Conservation (phyloP, 2,888 invertebrate species). For the Morpho achilles region DNA sequence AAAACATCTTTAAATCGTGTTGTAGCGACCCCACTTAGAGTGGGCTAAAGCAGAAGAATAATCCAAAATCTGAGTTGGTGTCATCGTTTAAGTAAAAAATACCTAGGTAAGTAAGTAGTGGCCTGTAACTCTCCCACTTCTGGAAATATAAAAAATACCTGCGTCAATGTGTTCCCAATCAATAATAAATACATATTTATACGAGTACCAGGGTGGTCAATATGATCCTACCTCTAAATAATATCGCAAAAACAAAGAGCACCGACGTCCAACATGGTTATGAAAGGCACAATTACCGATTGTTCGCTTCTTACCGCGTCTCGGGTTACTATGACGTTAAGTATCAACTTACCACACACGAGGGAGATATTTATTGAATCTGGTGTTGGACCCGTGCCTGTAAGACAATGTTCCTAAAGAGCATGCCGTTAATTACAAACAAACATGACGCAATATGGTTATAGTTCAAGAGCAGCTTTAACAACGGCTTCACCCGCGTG, state of each 20-base stretch:
- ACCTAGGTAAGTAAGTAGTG: no score
- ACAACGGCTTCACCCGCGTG: no score
- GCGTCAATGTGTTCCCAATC: no score
- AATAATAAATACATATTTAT: neutral
- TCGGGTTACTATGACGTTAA: slow-evolving; percentile 37
- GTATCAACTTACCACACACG: slow-evolving; percentile 57
- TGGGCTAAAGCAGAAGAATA: no score
- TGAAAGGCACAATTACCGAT: slow-evolving; percentile 36
- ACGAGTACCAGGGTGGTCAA: slow-evolving; percentile 13
- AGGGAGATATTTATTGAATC: slow-evolving; percentile 59
- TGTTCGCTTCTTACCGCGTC: slow-evolving; percentile 38
- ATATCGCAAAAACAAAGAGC: slow-evolving; percentile 20
- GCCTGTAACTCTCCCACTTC: no score
- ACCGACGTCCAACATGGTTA: slow-evolving; percentile 23
- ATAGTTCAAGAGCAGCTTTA: slow-evolving; percentile 23
- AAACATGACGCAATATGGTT: slow-evolving; percentile 50
- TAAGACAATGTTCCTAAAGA: slow-evolving; percentile 61
- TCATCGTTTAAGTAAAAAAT: no score
- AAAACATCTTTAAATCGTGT: no score
- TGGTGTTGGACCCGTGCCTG: slow-evolving; percentile 26
- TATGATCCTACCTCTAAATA: slow-evolving; percentile 2
- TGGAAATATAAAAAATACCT: no score
- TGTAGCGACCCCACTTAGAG: no score
- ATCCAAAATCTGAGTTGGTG: no score
- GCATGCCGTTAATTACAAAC: slow-evolving; percentile 71